Conservation (phyloP, 2,888 invertebrate genomes). For the Cotesia congregata region DNA sequence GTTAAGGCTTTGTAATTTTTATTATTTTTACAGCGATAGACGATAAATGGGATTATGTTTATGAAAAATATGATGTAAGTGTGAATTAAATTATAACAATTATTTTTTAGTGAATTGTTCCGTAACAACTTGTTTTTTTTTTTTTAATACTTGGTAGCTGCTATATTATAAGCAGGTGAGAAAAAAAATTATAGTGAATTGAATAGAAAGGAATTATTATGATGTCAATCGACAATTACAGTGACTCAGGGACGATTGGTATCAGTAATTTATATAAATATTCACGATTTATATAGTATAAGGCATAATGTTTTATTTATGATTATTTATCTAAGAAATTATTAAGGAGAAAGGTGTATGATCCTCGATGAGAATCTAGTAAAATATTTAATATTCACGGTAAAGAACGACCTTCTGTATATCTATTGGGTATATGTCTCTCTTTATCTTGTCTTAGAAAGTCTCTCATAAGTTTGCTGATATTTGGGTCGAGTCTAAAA, state of each 20-base stretch:
- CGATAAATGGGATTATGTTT: not conserved
- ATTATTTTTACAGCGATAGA: not conserved
- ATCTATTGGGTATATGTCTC: slow-evolving; percentile 18
- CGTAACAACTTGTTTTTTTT: not conserved
- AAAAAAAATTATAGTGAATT: not conserved
- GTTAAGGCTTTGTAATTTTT: not conserved
- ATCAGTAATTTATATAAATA: not conserved
- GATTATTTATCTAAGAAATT: slow-evolving; percentile 9
- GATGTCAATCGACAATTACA: not conserved
- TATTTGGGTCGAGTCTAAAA: slow-evolving; percentile 35
- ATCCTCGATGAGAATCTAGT: not conserved
- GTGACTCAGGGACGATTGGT: slow-evolving; percentile 10
- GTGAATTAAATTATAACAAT: not conserved
- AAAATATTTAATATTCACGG: slow-evolving; percentile 20
- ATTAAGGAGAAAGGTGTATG: slow-evolving; percentile 21
- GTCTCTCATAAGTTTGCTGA: slow-evolving; percentile 34
- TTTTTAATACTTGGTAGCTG: not conserved
- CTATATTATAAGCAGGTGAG: not conserved
- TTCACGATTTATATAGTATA: not conserved
- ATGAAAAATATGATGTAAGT: not conserved
- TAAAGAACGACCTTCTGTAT: slow-evolving; percentile 32
- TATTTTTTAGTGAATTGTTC: not conserved
- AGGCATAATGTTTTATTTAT: slow-evolving; percentile 1
- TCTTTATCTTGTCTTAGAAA: slow-evolving; percentile 35
- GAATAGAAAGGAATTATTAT: slow-evolving; percentile 12